phyloP scores from a whole-genome alignment of 2,113 vertebrate species.

The Scomber japonicus region DNA sequence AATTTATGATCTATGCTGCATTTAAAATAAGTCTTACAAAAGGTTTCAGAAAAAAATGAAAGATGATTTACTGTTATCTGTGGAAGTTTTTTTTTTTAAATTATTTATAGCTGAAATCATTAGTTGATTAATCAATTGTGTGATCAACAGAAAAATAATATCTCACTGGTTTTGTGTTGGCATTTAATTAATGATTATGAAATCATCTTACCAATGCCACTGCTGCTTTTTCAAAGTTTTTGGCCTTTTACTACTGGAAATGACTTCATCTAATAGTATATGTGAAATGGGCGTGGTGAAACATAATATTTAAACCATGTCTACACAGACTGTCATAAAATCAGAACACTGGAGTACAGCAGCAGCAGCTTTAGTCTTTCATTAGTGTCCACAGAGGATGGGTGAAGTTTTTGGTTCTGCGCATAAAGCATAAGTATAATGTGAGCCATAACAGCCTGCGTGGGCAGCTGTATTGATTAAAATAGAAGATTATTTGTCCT shows the following conservation, averaged over 20 bases:
- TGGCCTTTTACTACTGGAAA: not conserved
- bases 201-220: too few relatives aligned
- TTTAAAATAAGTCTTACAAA: constrained; percentile 18
- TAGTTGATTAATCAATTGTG: not conserved
- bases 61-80: not conserved
- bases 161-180: not conserved
- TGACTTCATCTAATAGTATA: not conserved
- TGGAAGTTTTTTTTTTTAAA: not conserved
- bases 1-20: constrained; percentile 2
- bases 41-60: constrained; percentile 1
- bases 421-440: too few relatives aligned
- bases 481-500: too few relatives aligned
- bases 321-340: too few relatives aligned
- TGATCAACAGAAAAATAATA: not conserved
- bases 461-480: too few relatives aligned
- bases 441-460: too few relatives aligned
- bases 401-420: too few relatives aligned
- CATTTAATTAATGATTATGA: too few relatives aligned
- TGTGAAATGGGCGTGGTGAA: not conserved
- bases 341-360: too few relatives aligned
- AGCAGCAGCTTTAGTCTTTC: too few relatives aligned
- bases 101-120: not conserved
- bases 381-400: too few relatives aligned
- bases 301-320: too few relatives aligned
- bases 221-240: not conserved